These are phyloP conservation scores for Carlito syrichta DNA, from an alignment of 2,113 vertebrate genomes.

Conservation along the genomic window DNA sequence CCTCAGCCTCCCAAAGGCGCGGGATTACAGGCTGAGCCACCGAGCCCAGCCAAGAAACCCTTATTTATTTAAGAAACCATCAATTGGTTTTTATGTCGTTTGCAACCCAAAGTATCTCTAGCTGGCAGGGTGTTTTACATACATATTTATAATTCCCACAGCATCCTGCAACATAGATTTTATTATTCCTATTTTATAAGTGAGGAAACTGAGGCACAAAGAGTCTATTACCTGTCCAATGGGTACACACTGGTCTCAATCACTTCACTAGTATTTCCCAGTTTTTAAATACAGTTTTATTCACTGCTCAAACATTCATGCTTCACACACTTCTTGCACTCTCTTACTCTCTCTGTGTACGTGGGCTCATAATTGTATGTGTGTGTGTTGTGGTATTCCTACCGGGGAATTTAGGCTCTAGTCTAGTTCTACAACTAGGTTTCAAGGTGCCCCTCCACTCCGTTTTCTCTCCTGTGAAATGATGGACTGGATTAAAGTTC, in stretches of 20 bases:
- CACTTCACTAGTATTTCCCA: neutral
- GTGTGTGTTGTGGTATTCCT: neutral
- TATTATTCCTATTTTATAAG: neutral
- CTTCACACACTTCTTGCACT: neutral
- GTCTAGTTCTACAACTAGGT: neutral
- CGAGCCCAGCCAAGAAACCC: fast-evolving
- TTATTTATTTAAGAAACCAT: neutral
- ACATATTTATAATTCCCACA: neutral
- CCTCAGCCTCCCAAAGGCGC: no score
- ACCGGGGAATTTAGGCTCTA: neutral
- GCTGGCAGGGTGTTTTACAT: neutral
- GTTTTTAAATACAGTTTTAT: neutral
- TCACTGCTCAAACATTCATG: neutral
- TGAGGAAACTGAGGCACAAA: neutral
- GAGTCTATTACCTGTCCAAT: neutral
- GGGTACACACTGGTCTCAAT: neutral
- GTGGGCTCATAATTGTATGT: neutral
- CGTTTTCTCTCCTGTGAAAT: neutral
- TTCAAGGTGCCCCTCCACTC: neutral
- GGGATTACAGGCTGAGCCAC: no score
- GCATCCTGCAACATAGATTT: neutral
- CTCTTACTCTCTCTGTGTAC: neutral
- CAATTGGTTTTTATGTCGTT: neutral
- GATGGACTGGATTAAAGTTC: neutral
- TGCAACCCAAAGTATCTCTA: neutral